Conservation (phyloP, 2,888 invertebrate species). For the Acanthococcus lagerstroemiae region DNA sequence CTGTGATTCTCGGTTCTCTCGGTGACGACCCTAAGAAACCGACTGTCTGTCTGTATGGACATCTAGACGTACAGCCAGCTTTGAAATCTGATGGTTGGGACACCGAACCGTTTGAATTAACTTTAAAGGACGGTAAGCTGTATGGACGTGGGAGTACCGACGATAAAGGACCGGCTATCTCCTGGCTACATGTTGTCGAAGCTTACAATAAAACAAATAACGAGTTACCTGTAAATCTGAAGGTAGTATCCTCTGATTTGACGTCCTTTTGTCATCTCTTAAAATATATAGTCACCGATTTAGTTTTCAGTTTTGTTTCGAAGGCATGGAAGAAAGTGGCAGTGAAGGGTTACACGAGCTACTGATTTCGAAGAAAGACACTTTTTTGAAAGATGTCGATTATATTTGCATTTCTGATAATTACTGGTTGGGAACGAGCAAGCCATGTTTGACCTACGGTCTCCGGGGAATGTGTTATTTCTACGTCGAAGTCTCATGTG, state of each 20-base stretch:
- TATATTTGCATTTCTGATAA: constrained; percentile 97
- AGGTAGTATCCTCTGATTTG: constrained; percentile 41
- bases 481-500: constrained; percentile 75
- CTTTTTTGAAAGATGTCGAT: constrained; percentile 74
- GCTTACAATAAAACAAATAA: constrained; percentile 64
- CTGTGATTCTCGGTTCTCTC: constrained; percentile 67
- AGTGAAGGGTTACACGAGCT: constrained; percentile 90
- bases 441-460: constrained; percentile 95
- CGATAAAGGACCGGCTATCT: constrained; percentile 89
- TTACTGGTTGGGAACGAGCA: constrained; percentile 95
- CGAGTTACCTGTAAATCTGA: constrained; percentile 54
- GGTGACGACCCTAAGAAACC: constrained; percentile 78
- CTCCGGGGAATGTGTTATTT: constrained; percentile 89
- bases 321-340: constrained; percentile 98
- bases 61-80: constrained; percentile 97
- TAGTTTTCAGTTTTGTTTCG: constrained; percentile 71
- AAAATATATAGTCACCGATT: no score
- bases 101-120: constrained; percentile 84
- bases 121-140: constrained; percentile 76
- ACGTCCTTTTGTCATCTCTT: no score
- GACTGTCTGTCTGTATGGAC: constrained; percentile 90
- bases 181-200: constrained; percentile 90
- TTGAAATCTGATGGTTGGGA: constrained; percentile 87
- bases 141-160: constrained; percentile 88
- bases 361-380: constrained; percentile 57